These are phyloP conservation scores for Acanthosepion lycidas DNA, from an alignment of 2,888 invertebrate genomes.

Conservation along the genomic window DNA sequence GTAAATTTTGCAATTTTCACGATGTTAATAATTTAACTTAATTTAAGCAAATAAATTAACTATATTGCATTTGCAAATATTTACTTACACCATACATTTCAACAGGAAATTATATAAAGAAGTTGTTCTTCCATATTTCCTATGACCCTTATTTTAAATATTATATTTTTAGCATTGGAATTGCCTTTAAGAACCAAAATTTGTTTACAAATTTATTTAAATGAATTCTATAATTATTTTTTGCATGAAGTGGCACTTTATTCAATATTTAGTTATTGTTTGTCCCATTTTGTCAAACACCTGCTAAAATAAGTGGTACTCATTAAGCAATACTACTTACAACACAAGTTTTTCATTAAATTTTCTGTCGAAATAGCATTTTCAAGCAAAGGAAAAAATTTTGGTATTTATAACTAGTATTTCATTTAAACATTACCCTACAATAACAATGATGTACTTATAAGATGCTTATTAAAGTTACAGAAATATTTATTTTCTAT, in stretches of 20 bases:
- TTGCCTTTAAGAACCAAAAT: neutral
- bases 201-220: neutral
- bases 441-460: no score
- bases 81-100: neutral
- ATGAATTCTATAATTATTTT: neutral
- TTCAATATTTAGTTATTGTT: neutral
- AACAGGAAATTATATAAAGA: neutral
- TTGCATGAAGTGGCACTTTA: constrained; percentile 1
- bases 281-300: neutral
- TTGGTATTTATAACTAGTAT: no score
- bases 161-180: neutral
- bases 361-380: neutral
- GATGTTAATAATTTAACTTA: no score
- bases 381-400: no score
- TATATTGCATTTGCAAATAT: neutral
- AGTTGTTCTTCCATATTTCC: neutral
- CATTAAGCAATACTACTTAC: neutral
- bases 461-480: no score
- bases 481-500: no score
- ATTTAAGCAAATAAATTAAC: no score
- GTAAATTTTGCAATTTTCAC: no score
- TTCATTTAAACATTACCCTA: no score
- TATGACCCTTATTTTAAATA: neutral
- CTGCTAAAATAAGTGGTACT: neutral
- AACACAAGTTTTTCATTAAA: neutral